Base-by-base conservation (phyloP, 1,140 invertebrate genomes). In the Cydia fagiglandana region DNA sequence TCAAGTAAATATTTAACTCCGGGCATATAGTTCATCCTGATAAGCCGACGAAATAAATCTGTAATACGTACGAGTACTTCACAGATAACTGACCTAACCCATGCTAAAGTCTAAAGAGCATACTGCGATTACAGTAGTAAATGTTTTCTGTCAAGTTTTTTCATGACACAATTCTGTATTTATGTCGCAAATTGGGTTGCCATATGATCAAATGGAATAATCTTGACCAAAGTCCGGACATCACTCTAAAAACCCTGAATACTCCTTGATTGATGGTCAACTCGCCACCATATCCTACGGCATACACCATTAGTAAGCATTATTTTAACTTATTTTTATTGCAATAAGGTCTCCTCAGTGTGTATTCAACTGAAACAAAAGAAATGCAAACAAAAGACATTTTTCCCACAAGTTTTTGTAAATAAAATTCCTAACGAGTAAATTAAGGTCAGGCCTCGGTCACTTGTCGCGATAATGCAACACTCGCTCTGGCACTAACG, bases 1-100 rank as follows among this genome's bases (percentile, higher is more conserved):
- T 61, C 56, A 24, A 61, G 56, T 61, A 17, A 61, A 61, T 61
- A 61, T 61, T 53, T 53, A n/a, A 53, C 50, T 53, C 41, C 10
- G 12, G 10, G 41, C 41, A 45, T 45, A 45, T 45, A 45, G 10
- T 45, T 10, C 12, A 53, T n/a, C n/a, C 15, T n/a, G 50, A 53
- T 53, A 53, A 53, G 50, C 13, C 50, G 50, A 53, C n/a, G 50
- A n/a, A 53, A 17, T n/a, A 45, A 45, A 12, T 0, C 41, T 45
- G 41, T 45, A 45, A 45, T 45, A 2, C 12, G n/a, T 24, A 24
- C 24, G 24, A 24, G 41, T 45, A 13, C 41, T 45, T 38, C 13
- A 45, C 41, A 45, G 41, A 45, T 45, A 45, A 45, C 41, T 45
- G 41, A 45, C 41, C 41, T 45, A 45, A 12, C 41, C 3, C 41